Percentiles rank a stretch among this genome's conserved stretches.
Evolutionary conservation across 2,888 invertebrate genomes (phyloP).

Genomic region (Sympetrum striolatum): DNA sequence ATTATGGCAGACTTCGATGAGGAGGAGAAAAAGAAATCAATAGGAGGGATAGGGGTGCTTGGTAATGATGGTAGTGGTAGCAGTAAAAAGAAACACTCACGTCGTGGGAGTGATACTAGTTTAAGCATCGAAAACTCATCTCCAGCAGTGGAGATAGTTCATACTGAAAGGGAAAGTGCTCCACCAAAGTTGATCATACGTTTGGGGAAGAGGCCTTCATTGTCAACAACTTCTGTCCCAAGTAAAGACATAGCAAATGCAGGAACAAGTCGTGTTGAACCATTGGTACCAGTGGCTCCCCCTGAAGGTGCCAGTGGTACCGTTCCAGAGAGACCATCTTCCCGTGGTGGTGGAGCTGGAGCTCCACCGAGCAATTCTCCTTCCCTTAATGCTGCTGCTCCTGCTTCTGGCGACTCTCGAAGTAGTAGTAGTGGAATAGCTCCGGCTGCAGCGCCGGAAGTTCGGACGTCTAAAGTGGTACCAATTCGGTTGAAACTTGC

Average conservation of each 20-base stretch:
- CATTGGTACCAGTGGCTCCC: constrained; percentile 9
- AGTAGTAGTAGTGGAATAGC: not conserved
- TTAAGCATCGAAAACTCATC: not conserved
- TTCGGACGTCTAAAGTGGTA: constrained; percentile 69
- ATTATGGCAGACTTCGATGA: constrained; percentile 85
- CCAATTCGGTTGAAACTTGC: constrained; percentile 86
- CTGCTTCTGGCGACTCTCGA: not conserved
- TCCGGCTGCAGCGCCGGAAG: constrained; percentile 54
- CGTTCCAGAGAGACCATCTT: constrained; percentile 19
- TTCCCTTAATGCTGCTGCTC: not conserved
- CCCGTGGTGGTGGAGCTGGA: constrained; percentile 22
- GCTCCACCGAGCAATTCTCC: constrained; percentile 36
- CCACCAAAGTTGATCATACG: constrained; percentile 78
- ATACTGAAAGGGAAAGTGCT: constrained; percentile 58
- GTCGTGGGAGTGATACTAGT: constrained; percentile 30
- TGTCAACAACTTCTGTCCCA: not conserved
- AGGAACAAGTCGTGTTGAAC: not conserved
- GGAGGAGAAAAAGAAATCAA: constrained; percentile 64
- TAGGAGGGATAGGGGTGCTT: not conserved
- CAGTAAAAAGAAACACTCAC: constrained; percentile 51
- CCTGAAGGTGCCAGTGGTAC: constrained; percentile 17
- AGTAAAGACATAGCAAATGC: not conserved
- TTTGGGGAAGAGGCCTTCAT: constrained; percentile 65
- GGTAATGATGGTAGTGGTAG: not conserved
- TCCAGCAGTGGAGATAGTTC: constrained; percentile 22